phyloP scores from a whole-genome alignment of 2,888 invertebrate species.

The Pasiphila rectangulata region DNA sequence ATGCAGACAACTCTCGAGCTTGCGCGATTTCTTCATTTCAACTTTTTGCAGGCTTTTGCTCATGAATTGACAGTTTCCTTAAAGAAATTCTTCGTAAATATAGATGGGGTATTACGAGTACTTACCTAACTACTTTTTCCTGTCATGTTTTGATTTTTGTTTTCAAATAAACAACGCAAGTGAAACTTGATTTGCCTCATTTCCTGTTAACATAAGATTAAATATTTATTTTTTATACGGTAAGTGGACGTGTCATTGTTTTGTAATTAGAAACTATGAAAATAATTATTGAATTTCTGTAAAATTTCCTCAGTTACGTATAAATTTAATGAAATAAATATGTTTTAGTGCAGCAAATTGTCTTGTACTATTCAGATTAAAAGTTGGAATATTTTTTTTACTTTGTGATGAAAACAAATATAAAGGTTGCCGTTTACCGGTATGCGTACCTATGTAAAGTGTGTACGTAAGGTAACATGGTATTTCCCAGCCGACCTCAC shows the following conservation, averaged over 20 bases:
- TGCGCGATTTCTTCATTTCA: constrained; percentile 32
- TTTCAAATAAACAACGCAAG: neutral
- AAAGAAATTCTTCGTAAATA: constrained; percentile 4
- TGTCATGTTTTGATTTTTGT: neutral
- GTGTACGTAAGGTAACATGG: constrained; percentile 63
- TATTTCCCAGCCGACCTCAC: constrained; percentile 79
- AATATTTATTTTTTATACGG: no score
- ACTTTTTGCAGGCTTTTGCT: constrained; percentile 11
- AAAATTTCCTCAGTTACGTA: no score
- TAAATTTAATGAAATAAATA: no score
- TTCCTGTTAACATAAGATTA: no score
- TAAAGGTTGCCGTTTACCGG: no score
- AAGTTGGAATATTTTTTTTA: no score
- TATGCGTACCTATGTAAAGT: constrained; percentile 56
- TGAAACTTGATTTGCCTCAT: no score
- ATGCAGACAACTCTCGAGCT: constrained; percentile 43
- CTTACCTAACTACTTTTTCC: neutral
- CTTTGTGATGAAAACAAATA: no score
- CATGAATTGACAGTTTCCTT: constrained; percentile 9
- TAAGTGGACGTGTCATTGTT: no score
- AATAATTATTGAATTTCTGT: no score
- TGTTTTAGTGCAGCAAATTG: no score
- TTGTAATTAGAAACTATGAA: no score
- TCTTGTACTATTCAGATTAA: constrained; percentile 39
- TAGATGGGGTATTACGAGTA: neutral